Evolutionary conservation across 2,113 vertebrate species (phyloP).

Genomic region (Boleophthalmus pectinirostris): DNA sequence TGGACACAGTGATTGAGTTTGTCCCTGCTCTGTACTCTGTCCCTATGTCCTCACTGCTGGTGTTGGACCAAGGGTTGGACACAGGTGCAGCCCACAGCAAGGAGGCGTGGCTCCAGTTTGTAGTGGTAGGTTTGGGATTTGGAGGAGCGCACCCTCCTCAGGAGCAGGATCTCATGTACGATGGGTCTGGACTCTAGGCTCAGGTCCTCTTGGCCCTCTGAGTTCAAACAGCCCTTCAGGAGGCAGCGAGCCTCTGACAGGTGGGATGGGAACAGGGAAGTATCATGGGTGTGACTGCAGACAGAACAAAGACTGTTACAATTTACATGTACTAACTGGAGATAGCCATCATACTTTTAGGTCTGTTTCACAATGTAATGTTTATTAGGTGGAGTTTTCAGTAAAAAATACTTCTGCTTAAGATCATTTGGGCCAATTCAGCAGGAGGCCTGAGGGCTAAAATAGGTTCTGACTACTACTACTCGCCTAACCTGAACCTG

Average conservation of each 20-base stretch:
- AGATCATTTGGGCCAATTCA: too few species aligned
- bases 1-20: neutral
- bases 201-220: slow-evolving; percentile 69
- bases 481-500: too few species aligned
- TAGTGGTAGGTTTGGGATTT: slow-evolving; percentile 49
- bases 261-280: slow-evolving; percentile 51
- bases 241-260: slow-evolving; percentile 79
- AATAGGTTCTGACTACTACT: too few species aligned
- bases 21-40: neutral
- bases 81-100: slow-evolving; percentile 90
- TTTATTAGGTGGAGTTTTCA: too few species aligned
- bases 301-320: neutral
- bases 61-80: slow-evolving; percentile 51
- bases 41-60: slow-evolving; percentile 38
- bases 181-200: slow-evolving; percentile 82
- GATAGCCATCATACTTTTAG: too few species aligned
- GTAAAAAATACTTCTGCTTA: too few species aligned
- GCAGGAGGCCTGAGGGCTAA: too few species aligned
- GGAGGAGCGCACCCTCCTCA: slow-evolving; percentile 67
- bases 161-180: slow-evolving; percentile 82
- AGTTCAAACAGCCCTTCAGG: slow-evolving; percentile 74
- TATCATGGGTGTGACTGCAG: slow-evolving; percentile 30
- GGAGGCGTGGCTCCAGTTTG: slow-evolving; percentile 78
- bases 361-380: too few species aligned
- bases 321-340: too few species aligned